These are phyloP conservation scores for Leptobrachium leishanense DNA, from an alignment of 2,113 vertebrate species.

Conservation along the genomic window DNA sequence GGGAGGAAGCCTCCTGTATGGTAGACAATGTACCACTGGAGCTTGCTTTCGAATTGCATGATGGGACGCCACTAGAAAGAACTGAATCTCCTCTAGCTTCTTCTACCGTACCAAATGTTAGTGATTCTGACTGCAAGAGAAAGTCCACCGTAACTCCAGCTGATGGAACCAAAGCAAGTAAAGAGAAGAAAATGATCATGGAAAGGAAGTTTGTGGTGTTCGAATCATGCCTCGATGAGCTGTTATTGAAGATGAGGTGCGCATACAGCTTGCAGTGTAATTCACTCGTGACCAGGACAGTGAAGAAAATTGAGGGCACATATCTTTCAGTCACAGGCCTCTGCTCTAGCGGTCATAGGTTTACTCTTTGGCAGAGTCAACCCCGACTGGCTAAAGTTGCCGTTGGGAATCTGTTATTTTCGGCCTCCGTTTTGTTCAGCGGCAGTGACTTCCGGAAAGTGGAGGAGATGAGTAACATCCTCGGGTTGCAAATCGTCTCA, in stretches of 20 bases:
- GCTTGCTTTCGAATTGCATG: too few relatives aligned
- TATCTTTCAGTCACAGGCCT: background rate
- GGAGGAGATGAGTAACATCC: background rate
- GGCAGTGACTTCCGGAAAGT: background rate
- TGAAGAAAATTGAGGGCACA: background rate
- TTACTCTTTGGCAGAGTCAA: background rate
- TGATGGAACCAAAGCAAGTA: too few relatives aligned
- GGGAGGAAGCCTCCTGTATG: too few relatives aligned
- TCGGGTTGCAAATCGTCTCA: background rate
- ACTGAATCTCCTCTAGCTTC: too few relatives aligned
- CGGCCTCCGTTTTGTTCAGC: background rate
- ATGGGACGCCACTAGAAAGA: too few relatives aligned
- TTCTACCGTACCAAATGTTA: too few relatives aligned
- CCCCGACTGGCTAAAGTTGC: background rate
- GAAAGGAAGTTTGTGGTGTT: constrained; percentile 1
- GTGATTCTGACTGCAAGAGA: too few relatives aligned
- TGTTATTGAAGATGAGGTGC: background rate
- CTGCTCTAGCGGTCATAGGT: background rate
- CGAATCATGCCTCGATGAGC: background rate
- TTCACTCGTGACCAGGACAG: background rate
- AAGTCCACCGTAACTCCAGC: too few relatives aligned
- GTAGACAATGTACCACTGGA: too few relatives aligned
- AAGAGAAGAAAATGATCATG: background rate
- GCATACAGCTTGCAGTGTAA: background rate
- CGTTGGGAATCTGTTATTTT: background rate